These are phyloP conservation scores for Drosophila pallidifrons DNA, from an alignment of 1,140 invertebrate species.

Conservation along the genomic window DNA sequence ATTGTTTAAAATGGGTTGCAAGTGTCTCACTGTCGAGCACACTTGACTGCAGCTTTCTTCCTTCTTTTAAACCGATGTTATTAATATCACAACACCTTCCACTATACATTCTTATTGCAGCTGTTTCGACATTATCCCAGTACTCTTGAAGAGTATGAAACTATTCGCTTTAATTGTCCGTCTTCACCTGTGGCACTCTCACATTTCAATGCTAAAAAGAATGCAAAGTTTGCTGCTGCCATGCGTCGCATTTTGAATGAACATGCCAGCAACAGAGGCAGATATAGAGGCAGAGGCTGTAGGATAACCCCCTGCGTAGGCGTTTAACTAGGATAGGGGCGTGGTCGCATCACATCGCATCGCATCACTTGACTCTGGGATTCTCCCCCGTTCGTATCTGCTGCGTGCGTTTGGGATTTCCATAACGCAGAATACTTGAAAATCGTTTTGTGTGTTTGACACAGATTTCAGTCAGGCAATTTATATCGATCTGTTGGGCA, in stretches of 20 bases:
- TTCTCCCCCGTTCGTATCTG: not conserved
- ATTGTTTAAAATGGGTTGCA: too few species aligned
- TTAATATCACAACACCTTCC: too few species aligned
- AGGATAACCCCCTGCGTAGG: constrained; percentile 10
- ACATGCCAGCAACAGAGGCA: constrained; percentile 57
- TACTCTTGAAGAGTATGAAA: not conserved
- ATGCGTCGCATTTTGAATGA: constrained; percentile 54
- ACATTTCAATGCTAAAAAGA: constrained; percentile 15
- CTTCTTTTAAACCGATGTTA: too few species aligned
- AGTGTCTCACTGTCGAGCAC: too few species aligned
- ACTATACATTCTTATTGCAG: too few species aligned
- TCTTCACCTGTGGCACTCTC: constrained; percentile 54
- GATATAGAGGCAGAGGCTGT: constrained; percentile 23
- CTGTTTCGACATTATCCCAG: too few species aligned
- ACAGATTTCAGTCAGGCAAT: constrained; percentile 59
- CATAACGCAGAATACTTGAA: constrained; percentile 37
- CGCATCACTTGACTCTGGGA: constrained; percentile 1
- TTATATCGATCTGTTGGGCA: constrained; percentile 14
- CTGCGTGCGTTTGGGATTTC: constrained; percentile 16
- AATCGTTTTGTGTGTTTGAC: constrained; percentile 61
- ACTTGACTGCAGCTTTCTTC: too few species aligned
- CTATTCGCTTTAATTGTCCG: not conserved
- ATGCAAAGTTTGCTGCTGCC: constrained; percentile 31
- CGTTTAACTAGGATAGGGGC: constrained; percentile 27
- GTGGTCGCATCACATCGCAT: constrained; percentile 33